These are phyloP conservation scores for Oncorhynchus tshawytscha DNA, from an alignment of 2,113 vertebrate genomes.

Conservation along the genomic window DNA sequence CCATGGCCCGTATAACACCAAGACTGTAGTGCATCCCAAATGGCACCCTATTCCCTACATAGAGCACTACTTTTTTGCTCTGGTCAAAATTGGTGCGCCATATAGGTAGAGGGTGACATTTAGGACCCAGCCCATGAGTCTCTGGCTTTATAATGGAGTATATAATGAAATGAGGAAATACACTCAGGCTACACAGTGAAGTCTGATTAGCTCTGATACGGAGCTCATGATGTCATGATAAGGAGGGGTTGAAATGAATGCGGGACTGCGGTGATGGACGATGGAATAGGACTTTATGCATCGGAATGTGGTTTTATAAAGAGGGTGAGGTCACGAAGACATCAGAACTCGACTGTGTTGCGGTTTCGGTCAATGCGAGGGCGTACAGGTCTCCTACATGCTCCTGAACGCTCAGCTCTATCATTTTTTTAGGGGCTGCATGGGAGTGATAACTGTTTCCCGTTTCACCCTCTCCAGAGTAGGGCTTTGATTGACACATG, in stretches of 20 bases:
- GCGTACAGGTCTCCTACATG: background rate
- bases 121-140: background rate
- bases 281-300: constrained; percentile 33
- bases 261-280: constrained; percentile 56
- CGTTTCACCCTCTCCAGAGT: constrained; percentile 48
- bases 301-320: constrained; percentile 67
- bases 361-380: constrained; percentile 1
- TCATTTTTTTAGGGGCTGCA: constrained; percentile 27
- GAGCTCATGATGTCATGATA: constrained; percentile 32
- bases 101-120: background rate
- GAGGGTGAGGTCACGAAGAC: constrained; percentile 31
- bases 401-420: background rate
- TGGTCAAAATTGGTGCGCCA: too few relatives aligned
- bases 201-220: constrained; percentile 10
- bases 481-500: constrained; percentile 68
- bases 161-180: constrained; percentile 66
- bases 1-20: too few relatives aligned
- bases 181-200: constrained; percentile 21
- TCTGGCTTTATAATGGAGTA: constrained; percentile 60
- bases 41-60: background rate
- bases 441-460: constrained; percentile 46
- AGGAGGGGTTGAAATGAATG: constrained; percentile 52
- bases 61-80: background rate
- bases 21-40: constrained; percentile 38
- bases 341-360: background rate